Base-by-base conservation (phyloP, 1,140 invertebrate genomes). In the Achroia grisella region DNA sequence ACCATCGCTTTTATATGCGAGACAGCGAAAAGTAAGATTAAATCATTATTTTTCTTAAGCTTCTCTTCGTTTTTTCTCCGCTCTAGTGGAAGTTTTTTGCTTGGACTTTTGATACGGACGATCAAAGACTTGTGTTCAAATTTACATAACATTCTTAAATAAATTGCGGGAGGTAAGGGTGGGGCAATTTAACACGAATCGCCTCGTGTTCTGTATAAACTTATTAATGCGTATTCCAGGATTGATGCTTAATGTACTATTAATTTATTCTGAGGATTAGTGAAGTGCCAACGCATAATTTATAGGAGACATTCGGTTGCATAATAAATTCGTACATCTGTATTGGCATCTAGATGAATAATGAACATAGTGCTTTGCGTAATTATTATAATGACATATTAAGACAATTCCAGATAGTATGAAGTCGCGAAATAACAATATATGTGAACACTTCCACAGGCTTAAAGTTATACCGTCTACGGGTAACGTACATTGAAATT, bases 31-130 rank as follows among this genome's bases (percentile, higher is more conserved):
- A 82, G 74, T 70, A 63, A 79, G 81, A 86, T 86, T 86, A 86
- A 82, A 79, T 86, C 81, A 86, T 86, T 86, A 86, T 86, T 86
- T 86, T 86, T 83, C 77, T 81, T 80, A 81, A 85, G 81, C 81
- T 76, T 57, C 75, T 76, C 73, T 15, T 71, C 71, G 71, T 69
- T 81, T 81, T 84, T 80, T 78, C 69, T 67, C 61, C 70, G 61
- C 66, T 79, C 64, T 69, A 69, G 62, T 70, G 65, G 75, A 78
- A 76, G 60, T 81, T 81, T 76, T 85, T 79, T 77, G 56, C 71
- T 71, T 73, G 76, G 74, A 82, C 78, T 84, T 82, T 80, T 80
- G 78, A 77, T 80, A 75, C 78, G 73, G 69, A 76, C 78, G 81
- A 81, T 85, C 81, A 85, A 85, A 85, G 81, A 83, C 71, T 76